phyloP scores from a whole-genome alignment of 2,888 invertebrate genomes.

The Hyalella azteca region DNA sequence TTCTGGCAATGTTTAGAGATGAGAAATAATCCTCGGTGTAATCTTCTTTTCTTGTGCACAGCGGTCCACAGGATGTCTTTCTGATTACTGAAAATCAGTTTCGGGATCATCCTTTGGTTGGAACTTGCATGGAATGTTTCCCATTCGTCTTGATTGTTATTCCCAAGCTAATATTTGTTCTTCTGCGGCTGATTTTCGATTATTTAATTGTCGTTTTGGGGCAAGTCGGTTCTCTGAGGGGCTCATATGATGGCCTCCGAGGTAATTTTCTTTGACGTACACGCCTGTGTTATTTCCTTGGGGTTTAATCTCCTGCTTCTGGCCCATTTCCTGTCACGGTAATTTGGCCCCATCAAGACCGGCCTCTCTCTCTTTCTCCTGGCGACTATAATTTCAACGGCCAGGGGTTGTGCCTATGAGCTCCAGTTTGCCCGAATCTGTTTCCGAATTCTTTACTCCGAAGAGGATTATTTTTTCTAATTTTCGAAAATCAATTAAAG shows the following conservation, averaged over 20 bases:
- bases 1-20: not conserved
- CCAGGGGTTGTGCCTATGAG: too few relatives aligned
- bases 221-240: not conserved
- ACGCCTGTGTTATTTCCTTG: constrained; percentile 20
- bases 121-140: not conserved
- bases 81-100: not conserved
- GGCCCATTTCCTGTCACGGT: constrained; percentile 36
- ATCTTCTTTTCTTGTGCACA: not conserved
- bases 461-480: too few relatives aligned
- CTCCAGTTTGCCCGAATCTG: too few relatives aligned
- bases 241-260: not conserved
- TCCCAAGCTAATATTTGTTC: constrained; percentile 13
- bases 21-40: not conserved
- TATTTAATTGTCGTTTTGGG: constrained; percentile 20
- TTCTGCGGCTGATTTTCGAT: constrained; percentile 27
- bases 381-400: constrained; percentile 15
- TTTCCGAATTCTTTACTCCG: too few relatives aligned
- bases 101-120: not conserved
- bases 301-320: constrained; percentile 34
- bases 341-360: constrained; percentile 18
- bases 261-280: constrained; percentile 23
- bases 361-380: constrained; percentile 9
- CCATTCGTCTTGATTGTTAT: not conserved
- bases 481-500: too few relatives aligned
- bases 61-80: not conserved